Evolutionary conservation across 2,113 vertebrate species (phyloP).

Genomic region (Tyto alba): DNA sequence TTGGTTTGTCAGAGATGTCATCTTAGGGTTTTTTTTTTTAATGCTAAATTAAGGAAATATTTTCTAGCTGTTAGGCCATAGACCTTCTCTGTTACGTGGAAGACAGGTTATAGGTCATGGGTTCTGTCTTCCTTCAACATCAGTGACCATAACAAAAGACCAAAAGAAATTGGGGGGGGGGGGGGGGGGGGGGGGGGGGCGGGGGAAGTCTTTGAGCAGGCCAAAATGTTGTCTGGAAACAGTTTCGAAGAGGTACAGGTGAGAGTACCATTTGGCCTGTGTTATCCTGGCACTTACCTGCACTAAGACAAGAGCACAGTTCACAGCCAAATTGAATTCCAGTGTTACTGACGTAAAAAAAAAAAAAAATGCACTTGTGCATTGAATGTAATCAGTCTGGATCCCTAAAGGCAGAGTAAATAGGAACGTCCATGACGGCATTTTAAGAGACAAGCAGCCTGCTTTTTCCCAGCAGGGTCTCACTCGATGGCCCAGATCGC

Average conservation of each 20-base stretch:
- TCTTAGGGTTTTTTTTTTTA: neutral
- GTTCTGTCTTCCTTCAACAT: neutral
- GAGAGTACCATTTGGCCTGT: neutral
- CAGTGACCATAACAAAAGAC: neutral
- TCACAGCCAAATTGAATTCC: neutral
- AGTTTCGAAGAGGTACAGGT: neutral
- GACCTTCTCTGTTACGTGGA: neutral
- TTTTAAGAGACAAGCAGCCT: neutral
- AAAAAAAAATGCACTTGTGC: neutral
- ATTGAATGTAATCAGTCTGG: neutral
- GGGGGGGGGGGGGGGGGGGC: no score
- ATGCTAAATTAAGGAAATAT: neutral
- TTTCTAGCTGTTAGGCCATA: neutral
- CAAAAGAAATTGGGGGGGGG: neutral
- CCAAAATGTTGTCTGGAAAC: neutral
- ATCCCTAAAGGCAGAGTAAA: neutral
- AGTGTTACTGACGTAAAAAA: neutral
- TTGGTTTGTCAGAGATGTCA: neutral
- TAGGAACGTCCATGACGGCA: neutral
- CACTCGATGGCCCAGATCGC: fast-evolving
- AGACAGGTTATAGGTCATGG: neutral
- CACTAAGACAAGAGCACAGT: neutral
- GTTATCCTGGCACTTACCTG: neutral
- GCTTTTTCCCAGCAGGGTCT: neutral
- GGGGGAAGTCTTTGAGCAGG: neutral